Conservation (phyloP, 2,888 invertebrate species). For the Exocentrus adspersus region DNA sequence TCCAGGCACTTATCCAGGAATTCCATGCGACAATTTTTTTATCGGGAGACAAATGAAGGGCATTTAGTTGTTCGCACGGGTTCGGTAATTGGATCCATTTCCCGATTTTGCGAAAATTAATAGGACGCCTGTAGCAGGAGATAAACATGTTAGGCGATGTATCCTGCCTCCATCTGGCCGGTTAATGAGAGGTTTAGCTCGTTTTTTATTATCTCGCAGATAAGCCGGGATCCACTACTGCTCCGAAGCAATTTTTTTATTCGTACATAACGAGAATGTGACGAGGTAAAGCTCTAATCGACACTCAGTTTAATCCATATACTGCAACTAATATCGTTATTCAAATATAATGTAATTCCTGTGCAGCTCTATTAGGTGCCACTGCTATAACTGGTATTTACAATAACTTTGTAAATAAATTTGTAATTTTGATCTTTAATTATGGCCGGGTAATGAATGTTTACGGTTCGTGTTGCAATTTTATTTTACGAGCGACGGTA, state of each 20-base stretch:
- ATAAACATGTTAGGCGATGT: slow-evolving; percentile 3
- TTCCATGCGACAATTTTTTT: background rate
- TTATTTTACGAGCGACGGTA: background rate
- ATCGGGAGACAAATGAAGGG: background rate
- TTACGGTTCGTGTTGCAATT: background rate
- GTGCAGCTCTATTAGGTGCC: background rate
- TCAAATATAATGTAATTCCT: background rate
- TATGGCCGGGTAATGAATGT: background rate
- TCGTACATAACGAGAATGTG: too few species aligned
- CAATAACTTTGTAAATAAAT: background rate
- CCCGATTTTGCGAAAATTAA: slow-evolving; percentile 1
- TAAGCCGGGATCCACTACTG: background rate
- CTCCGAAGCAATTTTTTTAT: background rate
- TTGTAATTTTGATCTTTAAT: background rate
- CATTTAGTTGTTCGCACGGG: background rate
- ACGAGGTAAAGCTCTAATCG: too few species aligned
- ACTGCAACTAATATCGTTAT: background rate
- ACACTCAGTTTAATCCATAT: background rate
- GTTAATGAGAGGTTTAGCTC: slow-evolving; percentile 1
- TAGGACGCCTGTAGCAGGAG: background rate
- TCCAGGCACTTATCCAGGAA: background rate
- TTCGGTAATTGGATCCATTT: background rate
- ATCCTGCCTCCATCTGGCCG: slow-evolving; percentile 4
- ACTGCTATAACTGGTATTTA: background rate
- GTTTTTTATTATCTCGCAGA: slow-evolving; percentile 6